Conservation (phyloP, 2,888 invertebrate species). For the Tridacna crocea region DNA sequence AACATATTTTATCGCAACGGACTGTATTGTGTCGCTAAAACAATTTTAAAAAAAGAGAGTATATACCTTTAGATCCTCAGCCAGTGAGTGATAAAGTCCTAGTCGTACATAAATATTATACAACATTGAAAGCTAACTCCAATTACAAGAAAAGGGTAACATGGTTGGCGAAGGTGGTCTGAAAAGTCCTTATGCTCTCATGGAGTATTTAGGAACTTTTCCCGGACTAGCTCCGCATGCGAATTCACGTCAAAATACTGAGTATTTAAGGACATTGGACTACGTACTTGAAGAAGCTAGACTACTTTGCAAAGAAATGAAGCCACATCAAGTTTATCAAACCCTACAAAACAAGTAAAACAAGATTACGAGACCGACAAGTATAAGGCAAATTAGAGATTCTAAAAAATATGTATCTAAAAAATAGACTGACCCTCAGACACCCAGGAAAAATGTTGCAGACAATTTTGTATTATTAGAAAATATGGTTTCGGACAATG, state of each 20-base stretch:
- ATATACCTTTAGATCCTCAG: constrained; percentile 23
- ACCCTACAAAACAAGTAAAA: constrained; percentile 1
- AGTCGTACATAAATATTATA: constrained; percentile 22
- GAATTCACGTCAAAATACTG: constrained; percentile 14
- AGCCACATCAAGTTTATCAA: constrained; percentile 27
- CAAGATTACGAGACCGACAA: constrained; percentile 3
- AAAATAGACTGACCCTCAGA: neutral
- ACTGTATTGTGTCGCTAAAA: constrained; percentile 5
- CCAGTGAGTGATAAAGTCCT: neutral
- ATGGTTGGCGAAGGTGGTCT: constrained; percentile 37
- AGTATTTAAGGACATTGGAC: neutral
- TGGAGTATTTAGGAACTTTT: constrained; percentile 28
- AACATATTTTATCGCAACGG: constrained; percentile 14
- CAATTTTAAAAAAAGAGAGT: neutral
- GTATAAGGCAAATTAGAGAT: neutral
- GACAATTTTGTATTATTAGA: constrained; percentile 45
- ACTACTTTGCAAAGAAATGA: constrained; percentile 1
- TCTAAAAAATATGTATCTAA: neutral
- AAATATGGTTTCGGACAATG: constrained; percentile 34
- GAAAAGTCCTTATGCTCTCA: constrained; percentile 13
- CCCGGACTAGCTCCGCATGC: constrained; percentile 26
- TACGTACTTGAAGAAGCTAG: constrained; percentile 4
- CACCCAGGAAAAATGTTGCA: constrained; percentile 32
- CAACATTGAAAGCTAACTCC: neutral
- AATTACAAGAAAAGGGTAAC: constrained; percentile 45